Evolutionary conservation across 2,888 invertebrate genomes (phyloP), one percentile per base, ranked within the genome.

Genomic region (Rhorus exstirpatorius): DNA sequence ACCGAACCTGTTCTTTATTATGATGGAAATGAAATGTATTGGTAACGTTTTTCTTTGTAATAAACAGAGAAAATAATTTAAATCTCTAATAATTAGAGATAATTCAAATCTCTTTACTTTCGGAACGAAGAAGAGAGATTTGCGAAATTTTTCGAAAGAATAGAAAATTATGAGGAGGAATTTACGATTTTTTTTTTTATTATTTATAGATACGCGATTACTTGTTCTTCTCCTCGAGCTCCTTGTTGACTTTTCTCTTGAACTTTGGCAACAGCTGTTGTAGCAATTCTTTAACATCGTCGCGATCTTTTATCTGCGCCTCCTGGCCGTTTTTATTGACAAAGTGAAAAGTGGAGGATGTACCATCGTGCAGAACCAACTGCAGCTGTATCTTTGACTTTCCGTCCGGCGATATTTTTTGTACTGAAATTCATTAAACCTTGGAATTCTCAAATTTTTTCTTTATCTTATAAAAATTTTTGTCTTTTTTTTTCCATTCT

Each of bases 371-470:
- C 83, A 99, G 94, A 19, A 99, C 98, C 19, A 99, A 96, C 94
- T 99, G 99, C 14, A 99, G 94, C 93, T 99, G 99, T 74, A 99
- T 98, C 94, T 99, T 99, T 26, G 98, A 96, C 93, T 99, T 99
- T 26, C 98, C 98, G 88, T 97, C 98, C 0, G 99, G 99, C 26
- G 97, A 97, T 88, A 99, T 99, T 94, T 99, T 98, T 94, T 99
- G 99, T 85, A 97, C 98, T 98, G 93, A 61, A 94, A 93, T 60
- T 35, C 19, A 65, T 76, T n/a, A n/a, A 46, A 38, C 41, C n/a
- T 17, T 49, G 55, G 17, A 38, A 70, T 31, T 8, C 3, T 38
- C 4, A 38, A 8, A 38, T 58, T 17, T 58, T n/a, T 24, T 17
- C 12, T 17, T 14, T 12, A 51, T 24, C n/a, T 4, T 17, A 12